Conservation (phyloP, 2,797 vertebrate species). For the Hypotaenidia philippensis region DNA sequence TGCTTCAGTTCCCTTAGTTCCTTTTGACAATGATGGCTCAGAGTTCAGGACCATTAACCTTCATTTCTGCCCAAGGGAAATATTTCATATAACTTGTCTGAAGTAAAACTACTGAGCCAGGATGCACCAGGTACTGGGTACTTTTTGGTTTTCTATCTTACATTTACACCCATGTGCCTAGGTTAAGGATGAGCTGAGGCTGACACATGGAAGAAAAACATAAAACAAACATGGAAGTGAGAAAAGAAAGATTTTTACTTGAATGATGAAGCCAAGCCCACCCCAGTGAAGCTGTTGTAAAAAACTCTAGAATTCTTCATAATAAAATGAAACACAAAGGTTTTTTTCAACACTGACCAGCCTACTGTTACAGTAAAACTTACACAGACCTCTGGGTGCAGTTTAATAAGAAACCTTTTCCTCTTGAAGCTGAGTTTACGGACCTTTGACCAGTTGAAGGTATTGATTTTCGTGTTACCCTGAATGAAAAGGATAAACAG, state of each 20-base stretch:
- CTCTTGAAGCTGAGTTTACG: constrained; percentile 98
- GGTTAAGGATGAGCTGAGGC: background rate
- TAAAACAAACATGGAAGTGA: background rate
- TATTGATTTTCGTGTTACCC: constrained; percentile 96
- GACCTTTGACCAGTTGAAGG: constrained; percentile 99
- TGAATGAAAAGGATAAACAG: constrained; percentile 63
- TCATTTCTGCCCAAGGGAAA: background rate
- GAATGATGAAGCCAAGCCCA: background rate
- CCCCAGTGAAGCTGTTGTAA: background rate
- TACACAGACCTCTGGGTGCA: constrained; percentile 95
- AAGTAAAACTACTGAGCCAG: background rate
- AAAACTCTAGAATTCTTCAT: background rate
- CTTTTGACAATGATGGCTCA: background rate
- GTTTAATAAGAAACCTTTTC: constrained; percentile 95
- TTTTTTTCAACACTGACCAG: background rate
- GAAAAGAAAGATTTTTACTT: background rate
- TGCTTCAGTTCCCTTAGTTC: background rate
- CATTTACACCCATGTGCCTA: background rate
- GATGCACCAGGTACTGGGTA: background rate
- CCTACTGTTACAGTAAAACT: constrained; percentile 54
- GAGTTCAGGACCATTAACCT: background rate
- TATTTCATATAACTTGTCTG: background rate
- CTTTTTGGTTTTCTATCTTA: background rate
- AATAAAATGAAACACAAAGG: background rate
- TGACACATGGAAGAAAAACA: background rate